Base-by-base conservation (phyloP, 2,113 vertebrate genomes). In the Procavia capensis region DNA sequence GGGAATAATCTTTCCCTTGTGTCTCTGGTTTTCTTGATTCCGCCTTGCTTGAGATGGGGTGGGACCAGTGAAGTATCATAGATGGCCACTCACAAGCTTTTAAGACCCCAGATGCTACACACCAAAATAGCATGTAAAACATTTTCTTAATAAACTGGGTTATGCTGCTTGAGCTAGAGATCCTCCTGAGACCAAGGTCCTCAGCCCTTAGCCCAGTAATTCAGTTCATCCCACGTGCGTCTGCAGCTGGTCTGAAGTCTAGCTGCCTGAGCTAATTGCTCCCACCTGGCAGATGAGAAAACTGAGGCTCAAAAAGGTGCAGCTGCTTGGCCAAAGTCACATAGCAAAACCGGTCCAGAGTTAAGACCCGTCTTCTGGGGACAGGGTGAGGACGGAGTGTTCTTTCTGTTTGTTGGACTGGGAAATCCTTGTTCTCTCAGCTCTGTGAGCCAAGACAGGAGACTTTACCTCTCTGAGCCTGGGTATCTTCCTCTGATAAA, bases 371-470 rank as follows among this genome's bases (percentile, higher is more conserved):
- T 39, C 72, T 83, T 36, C 61, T 24, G 4, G 27, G 82, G 68
- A 86, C 0, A 4, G 43, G 81, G 17, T 14, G 25, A 24, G 66
- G 45, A 29, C 50, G 72, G 94, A 91, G 85, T 25, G 93, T 34
- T 16, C 64, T 78, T 97, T 92, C 94, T 90, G 90, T 79, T 81
- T 78, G 78, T 31, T 4, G 5, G 50, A 68, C 5, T 25, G 39
- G 68, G 63, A 34, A 41, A 6, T 4, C 63, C 27, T 36, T n/a
- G n/a, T n/a, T n/a, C 0, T 14, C 57, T 89, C 9, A 3, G 50
- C 74, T 87, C 93, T 57, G 22, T 87, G 90, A 59, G 83, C 93
- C 45, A 45, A 50, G 76, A 50, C 80, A 16, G 24, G 75, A 85
- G 96, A 89, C 61, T 16, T 85, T 63, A 45, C n/a, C 36, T n/a